A percentile compares a stretch with the other conserved stretches of the same genome.
phyloP scores from a whole-genome alignment of 2,797 vertebrate genomes.

The Morelia viridis region DNA sequence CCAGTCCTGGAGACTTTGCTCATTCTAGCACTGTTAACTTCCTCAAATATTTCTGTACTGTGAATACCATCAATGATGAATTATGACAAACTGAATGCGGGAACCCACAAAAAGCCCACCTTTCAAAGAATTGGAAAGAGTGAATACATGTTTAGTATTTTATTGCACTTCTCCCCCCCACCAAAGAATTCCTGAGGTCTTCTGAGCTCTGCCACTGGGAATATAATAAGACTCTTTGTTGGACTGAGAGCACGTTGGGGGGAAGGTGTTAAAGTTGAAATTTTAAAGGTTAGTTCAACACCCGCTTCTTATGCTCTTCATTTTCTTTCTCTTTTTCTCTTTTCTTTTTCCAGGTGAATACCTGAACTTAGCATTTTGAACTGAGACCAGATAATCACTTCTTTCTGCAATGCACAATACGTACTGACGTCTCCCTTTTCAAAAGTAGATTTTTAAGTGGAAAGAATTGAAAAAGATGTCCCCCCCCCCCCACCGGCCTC shows the following conservation, averaged over 20 bases:
- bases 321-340: not conserved
- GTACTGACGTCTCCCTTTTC: not conserved
- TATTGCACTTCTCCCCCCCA: not conserved
- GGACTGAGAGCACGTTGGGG: not conserved
- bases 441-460: not conserved
- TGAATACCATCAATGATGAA: not conserved
- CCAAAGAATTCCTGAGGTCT: not conserved
- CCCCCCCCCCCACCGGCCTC: not conserved
- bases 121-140: not conserved
- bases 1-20: not conserved
- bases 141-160: slow-evolving; percentile 4
- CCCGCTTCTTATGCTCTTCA: slow-evolving; percentile 17
- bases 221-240: slow-evolving; percentile 15
- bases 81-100: not conserved
- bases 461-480: not conserved
- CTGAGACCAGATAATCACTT: slow-evolving; percentile 10
- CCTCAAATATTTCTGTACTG: not conserved
- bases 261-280: slow-evolving; percentile 18
- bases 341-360: slow-evolving; percentile 7
- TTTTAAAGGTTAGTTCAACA: slow-evolving; percentile 9
- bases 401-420: not conserved
- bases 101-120: not conserved
- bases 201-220: not conserved
- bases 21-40: not conserved
- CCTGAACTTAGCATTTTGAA: not conserved